A percentile compares a stretch with the other conserved stretches of the same genome.
Conservation (phyloP, 64 coral and sea anemone species). For the Actinia equina region DNA sequence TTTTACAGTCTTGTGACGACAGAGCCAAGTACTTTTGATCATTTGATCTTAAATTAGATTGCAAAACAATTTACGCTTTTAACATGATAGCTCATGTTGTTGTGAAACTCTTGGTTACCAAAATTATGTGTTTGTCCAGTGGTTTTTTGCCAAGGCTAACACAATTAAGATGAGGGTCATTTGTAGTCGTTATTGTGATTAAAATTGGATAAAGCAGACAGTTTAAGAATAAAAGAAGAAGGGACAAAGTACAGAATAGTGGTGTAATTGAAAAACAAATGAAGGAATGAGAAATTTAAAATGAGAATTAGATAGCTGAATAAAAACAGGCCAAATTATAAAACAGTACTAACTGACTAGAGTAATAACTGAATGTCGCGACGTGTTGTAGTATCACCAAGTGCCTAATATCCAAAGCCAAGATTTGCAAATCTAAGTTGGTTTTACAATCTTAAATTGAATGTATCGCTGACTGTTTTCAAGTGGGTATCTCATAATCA, state of each 20-base stretch:
- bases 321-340: too few species aligned
- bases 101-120: neutral
- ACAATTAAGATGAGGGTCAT: neutral
- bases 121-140: neutral
- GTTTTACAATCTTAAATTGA: neutral
- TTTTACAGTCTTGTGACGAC: neutral
- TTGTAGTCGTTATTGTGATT: neutral
- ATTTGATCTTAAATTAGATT: neutral
- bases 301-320: too few species aligned
- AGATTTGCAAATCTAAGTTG: neutral
- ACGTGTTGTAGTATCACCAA: neutral
- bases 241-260: neutral
- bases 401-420: neutral
- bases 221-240: neutral
- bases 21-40: neutral
- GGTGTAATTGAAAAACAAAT: too few species aligned
- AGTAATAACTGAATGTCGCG: too few species aligned
- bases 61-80: neutral
- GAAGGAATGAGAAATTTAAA: too few species aligned
- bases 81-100: neutral
- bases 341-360: too few species aligned
- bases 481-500: conserved; percentile 7
- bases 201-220: neutral
- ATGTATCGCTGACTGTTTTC: neutral
- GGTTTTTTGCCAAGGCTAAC: neutral